Base-by-base conservation (phyloP, 2,797 vertebrate species). In the Sebastes melanostomus region DNA sequence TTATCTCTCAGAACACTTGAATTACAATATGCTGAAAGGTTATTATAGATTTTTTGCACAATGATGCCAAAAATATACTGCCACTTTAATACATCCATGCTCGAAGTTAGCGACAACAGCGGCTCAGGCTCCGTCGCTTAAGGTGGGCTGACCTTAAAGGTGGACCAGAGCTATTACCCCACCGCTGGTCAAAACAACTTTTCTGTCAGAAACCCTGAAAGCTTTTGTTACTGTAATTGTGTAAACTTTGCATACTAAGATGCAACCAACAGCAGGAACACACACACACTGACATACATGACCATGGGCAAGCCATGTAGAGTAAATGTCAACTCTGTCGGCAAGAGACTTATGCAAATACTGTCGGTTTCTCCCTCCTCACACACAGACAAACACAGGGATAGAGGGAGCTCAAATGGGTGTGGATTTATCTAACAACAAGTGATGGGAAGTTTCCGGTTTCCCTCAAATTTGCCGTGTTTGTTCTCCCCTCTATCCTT, bases 321-420 rank as follows among this genome's bases (percentile, higher is more conserved):
- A 42, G 14, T 42, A 92, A 92, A 92, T 93, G 73, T 78, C 18
- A 72, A 46, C 34, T 42, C n/a, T 77, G 79, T 60, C 25, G 3
- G n/a, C 27, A 67, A 60, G 73, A 88, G 83, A 91, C 86, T 80
- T 84, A 87, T 92, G 88, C 88, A 92, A 92, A 91, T 14, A 25
- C 22, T 34, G 6, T 29, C 8, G 4, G 30, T 29, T 29, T 82
- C 25, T 73, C 32, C 14, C 6, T 61, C 16, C 50, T 11, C 32
- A 11, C 30, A 52, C 30, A 25, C 8, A 63, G 20, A 14, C 18
- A 32, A 7, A 42, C 3, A 30, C 10, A 34, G 9, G 16, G 13
- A 61, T 1, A 29, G 16, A 59, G 4, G 60, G n/a, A 36, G 27
- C 4, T 34, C 24, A 13, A 16, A 7, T 61, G 54, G 34, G 58